A percentile compares a stretch with the other conserved stretches of the same genome.
These are phyloP conservation scores for Drosophila crucigera DNA, from an alignment of 2,888 invertebrate species.

Conservation along the genomic window DNA sequence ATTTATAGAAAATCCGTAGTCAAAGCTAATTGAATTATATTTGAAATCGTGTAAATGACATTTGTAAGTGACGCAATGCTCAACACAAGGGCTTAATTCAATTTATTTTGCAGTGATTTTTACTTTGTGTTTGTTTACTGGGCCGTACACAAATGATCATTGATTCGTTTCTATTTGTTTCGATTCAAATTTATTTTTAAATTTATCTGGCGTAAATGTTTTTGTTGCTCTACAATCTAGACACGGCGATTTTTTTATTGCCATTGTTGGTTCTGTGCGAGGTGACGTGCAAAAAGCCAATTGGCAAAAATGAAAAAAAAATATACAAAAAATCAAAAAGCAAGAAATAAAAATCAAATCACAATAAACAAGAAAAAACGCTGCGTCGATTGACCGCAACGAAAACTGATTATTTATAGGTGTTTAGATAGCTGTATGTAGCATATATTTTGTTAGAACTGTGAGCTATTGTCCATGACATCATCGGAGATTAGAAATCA, in stretches of 20 bases:
- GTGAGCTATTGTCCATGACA: conserved; percentile 57
- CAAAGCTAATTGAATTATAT: conserved; percentile 25
- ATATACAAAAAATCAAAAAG: neutral
- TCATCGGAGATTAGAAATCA: conserved; percentile 66
- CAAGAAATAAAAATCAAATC: conserved; percentile 37
- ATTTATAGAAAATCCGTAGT: conserved; percentile 6
- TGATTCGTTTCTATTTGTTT: conserved; percentile 31
- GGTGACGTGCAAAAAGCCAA: conserved; percentile 54
- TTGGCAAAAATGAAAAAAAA: conserved; percentile 49
- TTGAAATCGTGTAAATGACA: conserved; percentile 43
- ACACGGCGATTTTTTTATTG: conserved; percentile 35
- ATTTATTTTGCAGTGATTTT: conserved; percentile 34
- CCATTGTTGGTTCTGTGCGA: conserved; percentile 22
- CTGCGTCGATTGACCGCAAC: conserved; percentile 45
- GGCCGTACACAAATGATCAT: conserved; percentile 39
- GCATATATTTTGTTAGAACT: conserved; percentile 9
- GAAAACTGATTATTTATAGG: conserved; percentile 58
- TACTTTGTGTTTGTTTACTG: conserved; percentile 46
- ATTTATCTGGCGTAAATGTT: conserved; percentile 23
- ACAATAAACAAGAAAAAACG: conserved; percentile 36
- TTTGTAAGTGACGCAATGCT: conserved; percentile 61
- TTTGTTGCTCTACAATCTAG: conserved; percentile 48
- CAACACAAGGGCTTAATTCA: conserved; percentile 32
- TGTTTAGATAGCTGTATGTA: conserved; percentile 3
- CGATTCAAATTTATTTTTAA: conserved; percentile 35